Base-by-base conservation (phyloP, 2,888 invertebrate species). In the Gisinianus flammeolus region DNA sequence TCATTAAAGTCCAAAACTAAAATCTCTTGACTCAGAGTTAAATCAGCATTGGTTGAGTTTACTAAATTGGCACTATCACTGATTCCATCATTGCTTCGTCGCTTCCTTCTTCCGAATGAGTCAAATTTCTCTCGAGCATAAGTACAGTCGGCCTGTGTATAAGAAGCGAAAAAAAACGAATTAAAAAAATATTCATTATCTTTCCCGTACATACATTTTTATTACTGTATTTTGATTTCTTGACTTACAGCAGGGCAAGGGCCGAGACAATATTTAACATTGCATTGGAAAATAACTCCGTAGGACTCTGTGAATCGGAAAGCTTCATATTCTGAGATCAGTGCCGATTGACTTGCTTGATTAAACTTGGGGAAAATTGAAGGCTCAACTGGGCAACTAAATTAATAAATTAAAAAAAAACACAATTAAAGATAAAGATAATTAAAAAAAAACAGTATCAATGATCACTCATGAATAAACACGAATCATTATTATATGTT, bases 221-320 rank as follows among this genome's bases (percentile, higher is more conserved):
- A 12, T 52, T 52, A 10, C 16, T 16, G 10, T 16, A 12, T 52
- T 52, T 52, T 52, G 16, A 12, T 10, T 52, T 16, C 10, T 52
- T n/a, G 30, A 88, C 91, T 91, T 88, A 94, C 94, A 85, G 96
- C 94, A 87, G 96, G 95, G 86, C 96, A 97, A 83, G 95, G 95
- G 86, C 96, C 96, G 81, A 97, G 90, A 86, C 96, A 97, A 87
- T 97, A 97, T 87, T 96, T 96, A 85, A 97, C 96, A 88, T 97
- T 97, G 88, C 96, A 97, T 87, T 97, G 96, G 92, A 97, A 97
- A 87, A 97, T 97, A 80, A 97, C 96, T 71, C 96, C 96, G 85
- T 97, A 97, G 16, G 96, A 96, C 87, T 97, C 96, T 0, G 96
- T 97, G 87, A 97, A 97, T 86, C 96, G 91, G 90, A 97, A 97